These are phyloP conservation scores for Fundulus diaphanus DNA, from an alignment of 2,797 vertebrate genomes.

Conservation along the genomic window DNA sequence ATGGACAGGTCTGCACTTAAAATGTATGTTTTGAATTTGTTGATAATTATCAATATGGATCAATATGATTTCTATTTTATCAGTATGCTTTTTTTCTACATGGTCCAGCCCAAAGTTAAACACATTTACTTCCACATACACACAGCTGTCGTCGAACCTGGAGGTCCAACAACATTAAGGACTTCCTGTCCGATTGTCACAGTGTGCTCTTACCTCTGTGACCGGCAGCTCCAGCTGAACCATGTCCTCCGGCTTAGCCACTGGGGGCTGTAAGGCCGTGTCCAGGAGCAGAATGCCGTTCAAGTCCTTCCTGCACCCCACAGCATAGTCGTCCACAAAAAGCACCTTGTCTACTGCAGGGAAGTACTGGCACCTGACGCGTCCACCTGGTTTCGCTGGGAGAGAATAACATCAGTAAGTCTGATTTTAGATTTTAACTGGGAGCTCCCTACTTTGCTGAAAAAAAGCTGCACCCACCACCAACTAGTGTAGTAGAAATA, in stretches of 20 bases:
- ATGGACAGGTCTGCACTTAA: too few species aligned
- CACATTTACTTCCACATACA: background rate
- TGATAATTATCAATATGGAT: too few species aligned
- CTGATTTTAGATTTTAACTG: background rate
- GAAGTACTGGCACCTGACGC: slow-evolving; percentile 98
- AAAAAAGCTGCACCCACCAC: background rate
- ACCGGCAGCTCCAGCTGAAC: slow-evolving; percentile 98
- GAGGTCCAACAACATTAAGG: background rate
- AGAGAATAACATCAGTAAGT: slow-evolving; percentile 8
- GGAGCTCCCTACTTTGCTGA: background rate
- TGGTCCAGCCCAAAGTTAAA: too few species aligned
- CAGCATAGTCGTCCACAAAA: slow-evolving; percentile 97
- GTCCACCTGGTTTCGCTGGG: slow-evolving; percentile 94
- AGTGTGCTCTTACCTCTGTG: slow-evolving; percentile 88
- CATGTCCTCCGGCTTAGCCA: slow-evolving; percentile 95
- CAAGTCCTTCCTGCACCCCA: slow-evolving; percentile 98
- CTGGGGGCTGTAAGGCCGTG: slow-evolving; percentile 96
- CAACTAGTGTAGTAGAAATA: background rate
- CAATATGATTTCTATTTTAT: too few species aligned
- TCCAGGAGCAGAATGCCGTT: slow-evolving; percentile 98
- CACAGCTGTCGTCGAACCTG: background rate
- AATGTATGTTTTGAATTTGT: too few species aligned
- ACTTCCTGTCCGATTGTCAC: background rate
- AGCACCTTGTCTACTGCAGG: slow-evolving; percentile 98
- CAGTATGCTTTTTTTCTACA: too few species aligned